phyloP scores from a whole-genome alignment of 2,797 vertebrate genomes.

The Pangasius larnaudii region DNA sequence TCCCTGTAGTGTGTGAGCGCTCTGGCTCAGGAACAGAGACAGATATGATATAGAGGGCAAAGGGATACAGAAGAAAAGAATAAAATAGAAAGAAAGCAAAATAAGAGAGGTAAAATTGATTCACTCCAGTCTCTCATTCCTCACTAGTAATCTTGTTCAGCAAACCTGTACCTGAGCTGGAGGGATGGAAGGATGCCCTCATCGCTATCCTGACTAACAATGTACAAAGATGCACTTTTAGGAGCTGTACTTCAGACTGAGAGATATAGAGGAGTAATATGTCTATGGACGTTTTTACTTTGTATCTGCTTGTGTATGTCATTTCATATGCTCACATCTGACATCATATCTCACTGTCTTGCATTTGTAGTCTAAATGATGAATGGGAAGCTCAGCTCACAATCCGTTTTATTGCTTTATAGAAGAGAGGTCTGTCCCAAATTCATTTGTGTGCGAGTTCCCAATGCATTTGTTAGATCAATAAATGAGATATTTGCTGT shows the following conservation, averaged over 20 bases:
- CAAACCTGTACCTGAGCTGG: conserved; percentile 58
- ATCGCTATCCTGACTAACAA: conserved; percentile 45
- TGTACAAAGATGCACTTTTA: conserved; percentile 25
- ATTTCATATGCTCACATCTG: conserved; percentile 6
- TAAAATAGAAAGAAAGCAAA: conserved; percentile 19
- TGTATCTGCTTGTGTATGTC: background rate
- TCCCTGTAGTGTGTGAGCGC: conserved; percentile 24
- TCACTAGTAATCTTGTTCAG: conserved; percentile 60
- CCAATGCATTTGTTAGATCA: background rate
- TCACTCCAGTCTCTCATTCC: conserved; percentile 58
- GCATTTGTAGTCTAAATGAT: conserved; percentile 36
- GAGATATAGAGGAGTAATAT: background rate
- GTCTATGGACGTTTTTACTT: conserved; percentile 16
- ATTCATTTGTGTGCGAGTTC: conserved; percentile 17
- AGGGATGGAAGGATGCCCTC: background rate
- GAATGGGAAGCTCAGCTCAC: conserved; percentile 30
- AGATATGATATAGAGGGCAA: conserved; percentile 1
- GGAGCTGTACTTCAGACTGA: conserved; percentile 7
- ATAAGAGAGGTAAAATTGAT: conserved; percentile 47
- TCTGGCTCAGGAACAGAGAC: conserved; percentile 29
- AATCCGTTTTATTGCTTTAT: conserved; percentile 11
- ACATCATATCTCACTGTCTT: conserved; percentile 20
- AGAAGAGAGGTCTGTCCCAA: background rate
- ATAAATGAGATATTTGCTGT: background rate
- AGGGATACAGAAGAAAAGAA: background rate